Conservation (phyloP, 1,140 invertebrate genomes). For the Cephus cinctus region DNA sequence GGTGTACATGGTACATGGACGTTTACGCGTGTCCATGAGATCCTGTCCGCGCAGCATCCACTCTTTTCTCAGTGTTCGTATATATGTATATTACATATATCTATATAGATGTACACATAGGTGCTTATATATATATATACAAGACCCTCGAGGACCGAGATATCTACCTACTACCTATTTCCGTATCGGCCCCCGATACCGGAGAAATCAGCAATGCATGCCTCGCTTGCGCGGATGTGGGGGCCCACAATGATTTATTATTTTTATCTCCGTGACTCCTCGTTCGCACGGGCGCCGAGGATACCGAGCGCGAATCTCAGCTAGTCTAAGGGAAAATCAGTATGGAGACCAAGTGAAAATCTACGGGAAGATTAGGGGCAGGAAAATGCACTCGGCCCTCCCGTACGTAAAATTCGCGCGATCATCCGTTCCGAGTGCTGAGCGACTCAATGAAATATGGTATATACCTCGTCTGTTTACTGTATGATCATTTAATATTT, state of each 20-base stretch:
- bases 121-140: too few species aligned
- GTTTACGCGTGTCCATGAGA: neutral
- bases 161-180: too few species aligned
- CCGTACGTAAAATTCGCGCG: slow-evolving; percentile 2
- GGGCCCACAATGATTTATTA: slow-evolving; percentile 46
- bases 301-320: slow-evolving; percentile 4
- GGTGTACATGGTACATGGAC: slow-evolving; percentile 18
- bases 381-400: slow-evolving; percentile 11
- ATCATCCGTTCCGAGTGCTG: slow-evolving; percentile 16
- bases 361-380: slow-evolving; percentile 16
- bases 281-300: slow-evolving; percentile 22
- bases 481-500: too few species aligned
- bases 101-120: neutral
- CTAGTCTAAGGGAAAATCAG: slow-evolving; percentile 4
- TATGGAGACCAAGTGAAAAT: slow-evolving; percentile 8
- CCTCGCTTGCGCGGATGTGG: slow-evolving; percentile 13
- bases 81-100: slow-evolving; percentile 18
- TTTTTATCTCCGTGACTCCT: slow-evolving; percentile 40
- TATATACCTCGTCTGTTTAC: too few species aligned
- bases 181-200: slow-evolving; percentile 43
- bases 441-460: too few species aligned
- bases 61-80: slow-evolving; percentile 13
- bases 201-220: slow-evolving; percentile 43
- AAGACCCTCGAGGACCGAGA: too few species aligned
- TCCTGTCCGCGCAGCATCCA: slow-evolving; percentile 3